These are phyloP conservation scores for Apamea sordens DNA, from an alignment of 2,888 invertebrate species.

Conservation along the genomic window DNA sequence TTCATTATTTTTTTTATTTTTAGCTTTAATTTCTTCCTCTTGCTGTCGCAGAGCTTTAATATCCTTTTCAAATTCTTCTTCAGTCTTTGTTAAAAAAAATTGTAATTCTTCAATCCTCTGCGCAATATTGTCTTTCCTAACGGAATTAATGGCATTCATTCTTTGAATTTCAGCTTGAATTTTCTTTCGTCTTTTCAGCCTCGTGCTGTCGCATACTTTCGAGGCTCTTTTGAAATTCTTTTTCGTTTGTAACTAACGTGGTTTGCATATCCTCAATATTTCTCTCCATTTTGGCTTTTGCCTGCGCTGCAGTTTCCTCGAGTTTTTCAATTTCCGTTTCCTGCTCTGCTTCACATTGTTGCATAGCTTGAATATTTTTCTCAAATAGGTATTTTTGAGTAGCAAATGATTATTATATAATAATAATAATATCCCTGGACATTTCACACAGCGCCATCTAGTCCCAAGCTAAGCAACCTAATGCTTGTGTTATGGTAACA, in stretches of 20 bases:
- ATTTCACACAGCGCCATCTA: no score
- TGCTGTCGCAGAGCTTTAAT: slow-evolving; percentile 16
- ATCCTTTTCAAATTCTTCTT: slow-evolving; percentile 16
- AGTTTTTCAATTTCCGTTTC: no score
- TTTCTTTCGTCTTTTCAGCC: neutral
- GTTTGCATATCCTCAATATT: slow-evolving; percentile 18
- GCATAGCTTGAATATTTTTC: no score
- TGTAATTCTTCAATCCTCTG: slow-evolving; percentile 21
- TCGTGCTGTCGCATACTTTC: slow-evolving; percentile 13
- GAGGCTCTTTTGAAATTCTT: slow-evolving; percentile 23
- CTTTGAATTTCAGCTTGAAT: slow-evolving; percentile 39
- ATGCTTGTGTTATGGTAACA: no score
- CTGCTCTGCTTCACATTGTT: no score
- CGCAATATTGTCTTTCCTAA: slow-evolving; percentile 1
- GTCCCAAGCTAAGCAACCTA: no score
- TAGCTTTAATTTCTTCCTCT: no score
- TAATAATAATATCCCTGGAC: no score
- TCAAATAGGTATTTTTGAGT: no score
- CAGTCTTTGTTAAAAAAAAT: neutral
- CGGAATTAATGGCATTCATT: slow-evolving; percentile 17
- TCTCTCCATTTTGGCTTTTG: neutral
- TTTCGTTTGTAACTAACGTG: slow-evolving; percentile 3
- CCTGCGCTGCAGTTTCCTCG: neutral
- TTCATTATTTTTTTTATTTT: slow-evolving; percentile 8
- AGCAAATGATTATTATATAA: no score